Conservation (phyloP, 2,888 invertebrate species). For the Scaeva pyrastri region DNA sequence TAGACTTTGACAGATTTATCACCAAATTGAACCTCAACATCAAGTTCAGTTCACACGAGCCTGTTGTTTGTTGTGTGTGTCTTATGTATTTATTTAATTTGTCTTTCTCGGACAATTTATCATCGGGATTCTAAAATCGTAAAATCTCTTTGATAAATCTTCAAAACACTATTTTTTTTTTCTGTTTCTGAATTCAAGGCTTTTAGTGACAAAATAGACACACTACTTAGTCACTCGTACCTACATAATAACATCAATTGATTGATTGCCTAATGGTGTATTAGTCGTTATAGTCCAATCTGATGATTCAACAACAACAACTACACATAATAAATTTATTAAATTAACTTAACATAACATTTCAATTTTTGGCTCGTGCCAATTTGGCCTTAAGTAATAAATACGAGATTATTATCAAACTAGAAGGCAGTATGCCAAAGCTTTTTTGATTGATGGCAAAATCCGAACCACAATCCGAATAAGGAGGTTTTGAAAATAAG, state of each 20-base stretch:
- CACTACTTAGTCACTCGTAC: too few species aligned
- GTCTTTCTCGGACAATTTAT: too few species aligned
- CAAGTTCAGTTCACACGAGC: too few species aligned
- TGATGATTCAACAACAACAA: not conserved
- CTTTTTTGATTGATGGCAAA: not conserved
- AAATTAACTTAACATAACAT: slow-evolving; percentile 13
- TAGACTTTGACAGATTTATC: too few species aligned
- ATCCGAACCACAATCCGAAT: not conserved
- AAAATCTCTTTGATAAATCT: too few species aligned
- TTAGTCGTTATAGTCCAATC: not conserved
- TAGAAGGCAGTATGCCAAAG: not conserved
- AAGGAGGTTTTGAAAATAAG: not conserved
- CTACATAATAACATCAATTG: not conserved
- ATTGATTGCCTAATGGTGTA: not conserved
- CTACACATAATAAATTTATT: too few species aligned
- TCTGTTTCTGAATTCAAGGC: not conserved
- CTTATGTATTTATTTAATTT: too few species aligned
- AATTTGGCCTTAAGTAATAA: not conserved
- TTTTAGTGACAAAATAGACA: not conserved
- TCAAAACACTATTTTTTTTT: too few species aligned
- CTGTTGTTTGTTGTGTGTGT: too few species aligned
- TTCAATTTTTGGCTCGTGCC: slow-evolving; percentile 8
- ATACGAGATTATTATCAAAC: not conserved
- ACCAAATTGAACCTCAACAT: too few species aligned
- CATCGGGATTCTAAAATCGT: too few species aligned